Evolutionary conservation across 2,797 vertebrate species (phyloP), one percentile per base, ranked within the genome.

Genomic region (Liparis tanakae): DNA sequence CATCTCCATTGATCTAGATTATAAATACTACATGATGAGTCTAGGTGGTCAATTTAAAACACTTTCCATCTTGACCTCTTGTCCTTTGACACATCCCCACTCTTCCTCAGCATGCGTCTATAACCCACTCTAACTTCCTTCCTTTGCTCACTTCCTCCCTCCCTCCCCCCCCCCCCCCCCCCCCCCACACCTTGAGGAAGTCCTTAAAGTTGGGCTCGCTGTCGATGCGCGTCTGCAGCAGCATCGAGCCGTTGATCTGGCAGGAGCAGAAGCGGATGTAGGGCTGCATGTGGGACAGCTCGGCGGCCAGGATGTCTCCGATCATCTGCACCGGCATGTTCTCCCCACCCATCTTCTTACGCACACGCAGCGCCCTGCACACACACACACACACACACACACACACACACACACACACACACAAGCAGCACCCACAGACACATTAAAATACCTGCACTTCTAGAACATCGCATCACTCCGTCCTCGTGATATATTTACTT

Each of bases 181-280:
- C 39, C 25, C 22, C 15, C 57, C 88, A 15, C 82, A 99, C 98
- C 96, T 99, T 99, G 67, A 99, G 90, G 87, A 96, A 98, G 15
- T 94, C 93, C 81, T 99, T 99, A 89, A 99, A 99, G 69, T 99
- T 97, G 0, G 93, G 51, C 22, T 97, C 95, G 44, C 94, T 95
- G 30, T 98, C 96, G 0, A 95, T 98, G 83, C 95, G 97, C 46
- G 93, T 96, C 87, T 98, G 98, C 33, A 99, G 89, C 85, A 99
- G 74, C 0, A 95, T 48, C 0, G 98, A 97, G 0, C 96, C 97
- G 0, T 97, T 97, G 4, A 99, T 96, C 91, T 99, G 98, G 73
- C 95, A 96, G 90, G 97, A 98, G 85, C 98, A 99, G 95, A 99
- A 99, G 10, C 95, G 94, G 77, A 99, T 96, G 90, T 99, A 99